phyloP scores from a whole-genome alignment of 2,888 invertebrate species.

The Tinea trinotella region DNA sequence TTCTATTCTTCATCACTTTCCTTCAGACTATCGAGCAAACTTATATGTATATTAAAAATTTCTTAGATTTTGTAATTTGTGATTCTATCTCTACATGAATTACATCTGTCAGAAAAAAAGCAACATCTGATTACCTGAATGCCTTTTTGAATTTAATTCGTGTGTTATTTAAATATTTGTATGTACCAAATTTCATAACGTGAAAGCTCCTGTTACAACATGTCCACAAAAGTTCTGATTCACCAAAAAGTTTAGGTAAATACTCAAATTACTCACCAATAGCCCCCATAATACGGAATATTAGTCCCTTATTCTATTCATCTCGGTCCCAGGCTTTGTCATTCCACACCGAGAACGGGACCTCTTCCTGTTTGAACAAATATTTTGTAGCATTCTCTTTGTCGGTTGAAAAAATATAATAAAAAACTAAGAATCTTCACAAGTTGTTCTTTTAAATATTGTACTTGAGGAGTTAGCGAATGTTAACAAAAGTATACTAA shows the following conservation, averaged over 20 bases:
- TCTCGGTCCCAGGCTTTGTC: slow-evolving; percentile 20
- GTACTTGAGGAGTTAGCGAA: slow-evolving; percentile 17
- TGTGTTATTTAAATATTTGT: neutral
- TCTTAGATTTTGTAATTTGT: too few relatives aligned
- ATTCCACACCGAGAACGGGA: slow-evolving; percentile 24
- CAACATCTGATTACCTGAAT: too few relatives aligned
- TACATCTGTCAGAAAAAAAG: too few relatives aligned
- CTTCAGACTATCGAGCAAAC: too few relatives aligned
- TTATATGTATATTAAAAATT: too few relatives aligned
- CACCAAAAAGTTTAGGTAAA: slow-evolving; percentile 21
- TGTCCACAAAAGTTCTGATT: neutral
- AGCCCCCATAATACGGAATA: slow-evolving; percentile 35
- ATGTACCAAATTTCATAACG: neutral
- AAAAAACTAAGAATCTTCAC: slow-evolving; percentile 11
- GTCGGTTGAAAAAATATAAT: slow-evolving; percentile 2
- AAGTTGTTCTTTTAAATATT: slow-evolving; percentile 19
- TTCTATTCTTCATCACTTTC: neutral
- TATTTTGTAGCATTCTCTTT: slow-evolving; percentile 32
- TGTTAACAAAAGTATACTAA: neutral
- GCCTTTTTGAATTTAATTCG: slow-evolving; percentile 6
- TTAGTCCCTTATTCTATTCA: slow-evolving; percentile 26
- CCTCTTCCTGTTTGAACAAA: slow-evolving; percentile 47
- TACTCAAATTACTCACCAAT: slow-evolving; percentile 44
- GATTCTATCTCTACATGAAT: too few relatives aligned
- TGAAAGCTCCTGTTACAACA: neutral